phyloP scores from a whole-genome alignment of 2,113 vertebrate species.

The Asarcornis scutulata region DNA sequence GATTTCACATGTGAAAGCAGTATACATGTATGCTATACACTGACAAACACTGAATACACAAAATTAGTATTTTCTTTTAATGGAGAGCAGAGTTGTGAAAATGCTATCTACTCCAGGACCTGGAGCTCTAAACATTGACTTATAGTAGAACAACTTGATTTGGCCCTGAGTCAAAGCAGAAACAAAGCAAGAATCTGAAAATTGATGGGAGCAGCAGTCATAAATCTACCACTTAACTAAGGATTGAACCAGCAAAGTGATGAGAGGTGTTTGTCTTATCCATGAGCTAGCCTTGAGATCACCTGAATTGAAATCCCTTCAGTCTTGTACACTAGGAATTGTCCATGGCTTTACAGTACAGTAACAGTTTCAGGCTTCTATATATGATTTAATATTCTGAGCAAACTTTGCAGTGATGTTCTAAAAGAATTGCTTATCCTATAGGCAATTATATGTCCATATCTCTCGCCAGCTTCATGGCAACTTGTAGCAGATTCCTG shows the following conservation, averaged over 20 bases:
- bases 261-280: constrained; percentile 36
- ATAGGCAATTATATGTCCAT: background rate
- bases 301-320: background rate
- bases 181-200: constrained; percentile 28
- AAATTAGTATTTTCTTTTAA: constrained; percentile 30
- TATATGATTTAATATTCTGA: background rate
- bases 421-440: background rate
- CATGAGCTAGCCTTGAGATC: background rate
- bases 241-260: constrained; percentile 21
- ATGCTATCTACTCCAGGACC: background rate
- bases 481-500: background rate
- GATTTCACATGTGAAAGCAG: background rate
- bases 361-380: background rate
- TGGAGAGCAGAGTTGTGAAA: constrained; percentile 40
- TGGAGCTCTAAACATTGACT: constrained; percentile 30
- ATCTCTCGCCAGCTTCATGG: background rate
- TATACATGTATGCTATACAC: accelerated
- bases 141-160: constrained; percentile 24
- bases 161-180: constrained; percentile 7
- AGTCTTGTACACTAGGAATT: background rate
- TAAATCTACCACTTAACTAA: constrained; percentile 43
- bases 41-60: background rate
- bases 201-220: background rate
- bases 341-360: background rate
- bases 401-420: background rate